Evolutionary conservation across 2,113 vertebrate species (phyloP).

Genomic region (Tetraodon nigroviridis): DNA sequence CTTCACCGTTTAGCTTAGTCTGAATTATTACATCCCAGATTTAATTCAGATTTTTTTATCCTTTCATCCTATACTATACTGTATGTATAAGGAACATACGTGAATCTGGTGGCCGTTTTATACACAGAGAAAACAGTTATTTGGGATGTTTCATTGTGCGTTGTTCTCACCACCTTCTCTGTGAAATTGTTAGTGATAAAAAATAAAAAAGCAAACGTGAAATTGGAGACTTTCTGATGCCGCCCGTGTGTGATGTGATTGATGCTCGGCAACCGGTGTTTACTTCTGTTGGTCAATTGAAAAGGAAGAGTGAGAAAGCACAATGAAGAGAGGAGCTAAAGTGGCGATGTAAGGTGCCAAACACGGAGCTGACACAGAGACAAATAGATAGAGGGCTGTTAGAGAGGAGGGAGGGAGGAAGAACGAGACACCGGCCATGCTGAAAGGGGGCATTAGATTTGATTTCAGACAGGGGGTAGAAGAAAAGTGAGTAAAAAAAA

Average conservation of each 20-base stretch:
- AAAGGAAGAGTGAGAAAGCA: conserved; percentile 62
- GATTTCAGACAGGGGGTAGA: conserved; percentile 34
- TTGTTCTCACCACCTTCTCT: conserved; percentile 41
- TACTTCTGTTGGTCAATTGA: conserved; percentile 71
- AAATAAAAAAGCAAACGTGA: conserved; percentile 35
- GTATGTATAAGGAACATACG: too few relatives aligned
- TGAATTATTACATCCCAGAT: too few relatives aligned
- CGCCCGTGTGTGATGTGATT: conserved; percentile 62
- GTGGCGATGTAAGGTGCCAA: conserved; percentile 59
- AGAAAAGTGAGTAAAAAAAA: not conserved
- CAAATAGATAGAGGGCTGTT: conserved; percentile 73
- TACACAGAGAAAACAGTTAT: conserved; percentile 19
- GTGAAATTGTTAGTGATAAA: conserved; percentile 38
- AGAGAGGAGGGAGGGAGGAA: conserved; percentile 33
- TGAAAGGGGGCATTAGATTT: conserved; percentile 55
- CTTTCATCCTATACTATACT: too few relatives aligned
- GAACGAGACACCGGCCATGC: conserved; percentile 25
- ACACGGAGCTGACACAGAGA: conserved; percentile 62
- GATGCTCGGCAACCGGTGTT: conserved; percentile 69
- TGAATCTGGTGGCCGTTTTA: not conserved
- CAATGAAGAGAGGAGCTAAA: conserved; percentile 65
- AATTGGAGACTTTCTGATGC: conserved; percentile 55
- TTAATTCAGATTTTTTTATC: too few relatives aligned
- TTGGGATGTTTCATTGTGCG: conserved; percentile 26
- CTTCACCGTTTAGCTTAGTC: conserved; percentile 24